Percentiles rank a stretch among this genome's conserved stretches.
Conservation (phyloP, 2,113 vertebrate species). For the Coracopsis vasa region DNA sequence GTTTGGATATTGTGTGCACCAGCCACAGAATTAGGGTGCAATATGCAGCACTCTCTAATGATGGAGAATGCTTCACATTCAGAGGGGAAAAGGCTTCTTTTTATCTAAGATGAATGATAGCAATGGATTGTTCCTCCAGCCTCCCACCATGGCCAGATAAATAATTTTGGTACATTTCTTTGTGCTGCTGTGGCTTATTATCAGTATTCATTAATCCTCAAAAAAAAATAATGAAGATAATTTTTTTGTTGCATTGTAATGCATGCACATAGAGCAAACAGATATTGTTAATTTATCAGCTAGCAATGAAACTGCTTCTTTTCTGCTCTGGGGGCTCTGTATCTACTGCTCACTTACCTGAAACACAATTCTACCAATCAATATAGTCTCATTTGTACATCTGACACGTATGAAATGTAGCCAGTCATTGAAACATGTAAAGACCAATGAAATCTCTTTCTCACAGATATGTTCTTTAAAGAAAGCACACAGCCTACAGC, state of each 20-base stretch:
- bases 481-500: not conserved
- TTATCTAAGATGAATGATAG: slow-evolving; percentile 38
- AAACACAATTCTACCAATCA: slow-evolving; percentile 18
- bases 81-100: not conserved
- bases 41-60: not conserved
- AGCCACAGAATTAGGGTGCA: not conserved
- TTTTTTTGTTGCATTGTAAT: slow-evolving; percentile 60
- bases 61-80: not conserved
- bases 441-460: not conserved
- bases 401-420: not conserved
- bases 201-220: slow-evolving; percentile 59
- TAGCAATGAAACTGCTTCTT: slow-evolving; percentile 47
- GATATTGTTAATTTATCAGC: slow-evolving; percentile 51
- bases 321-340: slow-evolving; percentile 45
- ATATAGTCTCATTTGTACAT: not conserved
- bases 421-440: not conserved
- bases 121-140: not conserved
- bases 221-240: slow-evolving; percentile 70
- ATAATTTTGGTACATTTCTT: slow-evolving; percentile 38
- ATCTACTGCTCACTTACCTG: slow-evolving; percentile 26
- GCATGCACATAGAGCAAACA: not conserved
- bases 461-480: not conserved
- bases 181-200: slow-evolving; percentile 44
- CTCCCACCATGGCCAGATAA: not conserved
- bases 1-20: not conserved